Evolutionary conservation across 2,888 invertebrate species (phyloP), one percentile per base, ranked within the genome.

Genomic region (Petrophora chlorosata): DNA sequence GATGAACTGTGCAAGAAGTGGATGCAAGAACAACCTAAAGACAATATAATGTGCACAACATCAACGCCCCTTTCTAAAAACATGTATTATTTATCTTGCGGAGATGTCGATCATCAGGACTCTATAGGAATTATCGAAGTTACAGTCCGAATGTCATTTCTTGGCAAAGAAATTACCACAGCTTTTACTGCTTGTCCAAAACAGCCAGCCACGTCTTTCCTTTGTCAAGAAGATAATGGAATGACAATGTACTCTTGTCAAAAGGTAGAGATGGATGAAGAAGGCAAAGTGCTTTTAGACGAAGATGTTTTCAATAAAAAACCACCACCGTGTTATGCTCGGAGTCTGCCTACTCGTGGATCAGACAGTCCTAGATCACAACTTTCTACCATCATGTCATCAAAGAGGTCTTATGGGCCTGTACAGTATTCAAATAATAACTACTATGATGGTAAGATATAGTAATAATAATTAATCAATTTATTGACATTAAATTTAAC

Each of bases 141-240:
- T 5, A 78, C 87, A 2, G 70, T 76, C 3, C 72, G 89, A 35
- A 83, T 89, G 85, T 90, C 89, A 1, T 90, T 90, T 56, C 76
- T 89, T 5, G 89, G 89, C 2, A 88, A 90, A 65, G 89, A 90
- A 57, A 87, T 90, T 13, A 85, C 85, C n/a, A 90, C 90, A 8
- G 79, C 82, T 2, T 89, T 86, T 61, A 74, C 75, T 56, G 74
- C 80, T 5, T 70, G 76, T 8, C 74, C 82, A 2, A 84, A 82
- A 63, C 73, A 79, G 1, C 73, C 78, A 47, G 76, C 75, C 17
- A 77, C 81, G 3, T 77, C 84, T 8, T 66, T 76, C 39, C 59
- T 86, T 8, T 61, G 75, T 23, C 88, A 87, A 63, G 79, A 82
- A 50, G 84, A 87, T 49, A 80, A 85, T 38, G 89, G 88, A 9